A percentile compares a stretch with the other conserved stretches of the same genome.
These are phyloP conservation scores for Peromyscus polionotus DNA, from an alignment of 2,113 vertebrate species.

Conservation along the genomic window DNA sequence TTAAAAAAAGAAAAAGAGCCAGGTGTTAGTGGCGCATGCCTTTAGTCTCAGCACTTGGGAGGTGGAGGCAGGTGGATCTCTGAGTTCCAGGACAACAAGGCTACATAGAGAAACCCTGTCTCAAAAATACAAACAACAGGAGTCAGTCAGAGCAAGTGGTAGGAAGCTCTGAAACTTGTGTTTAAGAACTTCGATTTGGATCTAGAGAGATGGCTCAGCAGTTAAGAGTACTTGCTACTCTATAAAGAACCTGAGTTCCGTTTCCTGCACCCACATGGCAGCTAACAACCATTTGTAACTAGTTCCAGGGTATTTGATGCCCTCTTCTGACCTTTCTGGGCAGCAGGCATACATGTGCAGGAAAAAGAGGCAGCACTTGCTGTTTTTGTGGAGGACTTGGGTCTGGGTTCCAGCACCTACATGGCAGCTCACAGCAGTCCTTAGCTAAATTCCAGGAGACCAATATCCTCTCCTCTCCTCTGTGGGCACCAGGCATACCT, in stretches of 20 bases:
- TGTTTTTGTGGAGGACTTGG: neutral
- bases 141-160: neutral
- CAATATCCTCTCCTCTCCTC: neutral
- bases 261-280: neutral
- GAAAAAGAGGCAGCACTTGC: neutral
- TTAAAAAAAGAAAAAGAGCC: neutral
- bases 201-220: neutral
- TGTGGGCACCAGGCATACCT: neutral
- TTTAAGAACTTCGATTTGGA: conserved; percentile 2
- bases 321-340: neutral
- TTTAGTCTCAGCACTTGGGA: neutral
- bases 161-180: neutral
- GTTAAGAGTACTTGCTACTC: neutral
- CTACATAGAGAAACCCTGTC: neutral
- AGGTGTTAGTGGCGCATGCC: neutral
- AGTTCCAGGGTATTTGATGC: neutral
- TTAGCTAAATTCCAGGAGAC: neutral
- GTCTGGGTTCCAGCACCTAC: neutral
- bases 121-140: neutral
- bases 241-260: neutral
- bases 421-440: neutral
- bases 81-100: neutral
- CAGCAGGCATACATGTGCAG: neutral
- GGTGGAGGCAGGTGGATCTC: neutral
- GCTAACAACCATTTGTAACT: neutral